These are phyloP conservation scores for Penaeus japonicus DNA, from an alignment of 1,140 invertebrate genomes.

Conservation along the genomic window DNA sequence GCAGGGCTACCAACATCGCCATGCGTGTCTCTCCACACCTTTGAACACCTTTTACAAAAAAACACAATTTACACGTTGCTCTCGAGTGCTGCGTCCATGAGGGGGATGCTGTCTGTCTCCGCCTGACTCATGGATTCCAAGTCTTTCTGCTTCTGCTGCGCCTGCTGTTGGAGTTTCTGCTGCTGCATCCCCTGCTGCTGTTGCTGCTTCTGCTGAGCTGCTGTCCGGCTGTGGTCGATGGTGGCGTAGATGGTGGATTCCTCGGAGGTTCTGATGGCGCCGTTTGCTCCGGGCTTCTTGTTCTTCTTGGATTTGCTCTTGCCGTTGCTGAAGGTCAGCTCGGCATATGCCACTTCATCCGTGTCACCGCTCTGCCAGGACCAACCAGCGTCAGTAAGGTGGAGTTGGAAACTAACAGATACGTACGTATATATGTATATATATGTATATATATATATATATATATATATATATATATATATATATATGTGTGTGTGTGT, in stretches of 20 bases:
- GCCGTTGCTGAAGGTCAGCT: conserved; percentile 68
- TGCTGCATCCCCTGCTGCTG: not conserved
- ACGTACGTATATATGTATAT: not conserved
- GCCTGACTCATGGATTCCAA: not conserved
- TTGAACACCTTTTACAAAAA: too few relatives aligned
- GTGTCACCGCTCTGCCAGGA: conserved; percentile 26
- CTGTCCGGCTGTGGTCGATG: conserved; percentile 71
- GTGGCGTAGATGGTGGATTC: conserved; percentile 75
- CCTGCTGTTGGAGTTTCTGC: not conserved
- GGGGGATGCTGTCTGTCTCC: conserved; percentile 36
- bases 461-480: not conserved
- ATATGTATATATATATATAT: not conserved
- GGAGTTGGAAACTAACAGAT: not conserved
- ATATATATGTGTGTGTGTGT: not conserved
- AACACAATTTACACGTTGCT: conserved; percentile 37
- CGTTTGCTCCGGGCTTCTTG: conserved; percentile 31
- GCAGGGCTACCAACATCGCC: not conserved
- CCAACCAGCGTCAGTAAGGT: not conserved
- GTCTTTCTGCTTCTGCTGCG: not conserved
- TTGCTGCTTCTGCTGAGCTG: not conserved
- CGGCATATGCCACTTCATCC: conserved; percentile 77
- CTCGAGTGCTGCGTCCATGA: conserved; percentile 42
- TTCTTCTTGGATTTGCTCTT: conserved; percentile 31
- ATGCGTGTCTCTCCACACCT: not conserved
- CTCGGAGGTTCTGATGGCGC: conserved; percentile 61